Evolutionary conservation across 1,140 invertebrate species (phyloP).

Genomic region (Heliconius hewitsoni): DNA sequence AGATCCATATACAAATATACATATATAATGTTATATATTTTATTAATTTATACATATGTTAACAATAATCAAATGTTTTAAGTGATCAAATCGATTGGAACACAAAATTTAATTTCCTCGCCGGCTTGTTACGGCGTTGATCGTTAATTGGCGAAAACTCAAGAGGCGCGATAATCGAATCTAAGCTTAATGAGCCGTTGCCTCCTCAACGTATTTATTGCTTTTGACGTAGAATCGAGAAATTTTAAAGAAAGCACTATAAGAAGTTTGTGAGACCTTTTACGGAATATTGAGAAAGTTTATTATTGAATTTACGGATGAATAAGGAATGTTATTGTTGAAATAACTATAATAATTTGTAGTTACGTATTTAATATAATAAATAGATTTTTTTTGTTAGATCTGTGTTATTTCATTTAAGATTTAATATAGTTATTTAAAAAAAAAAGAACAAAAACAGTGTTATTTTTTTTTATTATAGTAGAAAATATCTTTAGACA

Average conservation of each 20-base stretch:
- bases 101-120: conserved; percentile 36
- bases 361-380: background rate
- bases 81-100: conserved; percentile 20
- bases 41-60: too few species aligned
- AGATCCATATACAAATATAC: too few species aligned
- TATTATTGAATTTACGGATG: background rate
- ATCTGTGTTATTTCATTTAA: background rate
- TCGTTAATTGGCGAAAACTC: conserved; percentile 43
- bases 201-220: conserved; percentile 31
- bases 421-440: background rate
- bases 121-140: conserved; percentile 23
- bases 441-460: too few species aligned
- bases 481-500: too few species aligned
- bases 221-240: conserved; percentile 1
- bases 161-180: conserved; percentile 48
- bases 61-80: background rate
- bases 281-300: background rate
- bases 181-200: conserved; percentile 43
- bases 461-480: too few species aligned
- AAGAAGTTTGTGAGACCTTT: background rate
- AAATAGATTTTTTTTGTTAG: background rate
- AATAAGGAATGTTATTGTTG: too few species aligned
- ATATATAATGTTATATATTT: too few species aligned
- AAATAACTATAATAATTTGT: background rate
- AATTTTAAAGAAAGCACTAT: conserved; percentile 5